Base-by-base conservation (phyloP, 2,888 invertebrate species). In the Zhengitettix transpicula region DNA sequence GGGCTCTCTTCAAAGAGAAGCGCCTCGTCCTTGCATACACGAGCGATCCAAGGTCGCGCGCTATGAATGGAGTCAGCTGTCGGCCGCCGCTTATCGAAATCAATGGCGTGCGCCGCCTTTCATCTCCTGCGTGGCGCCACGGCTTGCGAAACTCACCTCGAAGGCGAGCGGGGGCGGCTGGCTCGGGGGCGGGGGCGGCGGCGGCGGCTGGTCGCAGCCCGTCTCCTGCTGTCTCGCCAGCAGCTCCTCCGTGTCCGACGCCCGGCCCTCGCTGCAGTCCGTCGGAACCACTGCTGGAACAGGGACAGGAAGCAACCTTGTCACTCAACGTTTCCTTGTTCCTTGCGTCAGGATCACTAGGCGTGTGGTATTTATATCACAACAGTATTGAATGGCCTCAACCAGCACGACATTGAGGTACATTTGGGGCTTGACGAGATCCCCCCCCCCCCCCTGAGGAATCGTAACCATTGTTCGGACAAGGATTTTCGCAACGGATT, bases 211-310 rank as follows among this genome's bases (percentile, higher is more conserved):
- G 28, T 41, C 40, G n/a, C 12, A n/a, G 14, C 14, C 40, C 5
- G 55, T 40, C 28, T 64, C 61, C 56, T 67, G 66, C 58, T 67
- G 60, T n/a, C 61, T 59, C 17, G 82, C 82, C 68, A 85, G 78
- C 70, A 85, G 72, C 71, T 85, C 85, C 67, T 85, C 85, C 0
- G 84, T 84, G 69, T 85, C 85, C 52, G 84, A 83, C 62, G 82
- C 77, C 70, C 82, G 77, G 63, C 77, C 79, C 71, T 83, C 83
- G 63, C 67, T 67, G 60, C 66, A 63, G 60, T 67, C 68, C 56
- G 67, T 67, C 65, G 79, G 81, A 56, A 79, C 75, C 65, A 83
- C 83, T 83, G 76, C 44, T 78, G 77, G 62, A 40, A 61, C 58
- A 63, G 64, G 61, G 5, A 64, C 28, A 28, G 7, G n/a, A n/a